Percentiles rank a stretch among this genome's conserved stretches.
These are phyloP conservation scores for Tokudaia muenninki DNA, from an alignment of 2,797 vertebrate genomes.

Conservation along the genomic window DNA sequence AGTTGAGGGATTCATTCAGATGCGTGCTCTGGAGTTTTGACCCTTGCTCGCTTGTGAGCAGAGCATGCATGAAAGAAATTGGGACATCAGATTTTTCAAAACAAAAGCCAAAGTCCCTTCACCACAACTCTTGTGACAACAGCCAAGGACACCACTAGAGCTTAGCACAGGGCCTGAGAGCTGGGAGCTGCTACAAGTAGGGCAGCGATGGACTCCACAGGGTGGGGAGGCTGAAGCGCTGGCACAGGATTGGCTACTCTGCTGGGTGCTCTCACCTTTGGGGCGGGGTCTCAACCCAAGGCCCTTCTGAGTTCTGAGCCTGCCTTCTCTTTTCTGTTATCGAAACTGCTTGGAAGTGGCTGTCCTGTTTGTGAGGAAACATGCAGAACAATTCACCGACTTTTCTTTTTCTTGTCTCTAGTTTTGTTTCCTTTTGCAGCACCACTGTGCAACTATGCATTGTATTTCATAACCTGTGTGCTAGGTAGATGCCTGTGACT, in stretches of 20 bases:
- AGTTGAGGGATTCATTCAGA: background rate
- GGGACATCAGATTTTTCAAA: slow-evolving; percentile 47
- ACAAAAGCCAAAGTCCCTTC: background rate
- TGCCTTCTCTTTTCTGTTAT: slow-evolving; percentile 78
- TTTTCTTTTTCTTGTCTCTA: slow-evolving; percentile 83
- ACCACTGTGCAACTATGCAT: slow-evolving; percentile 99
- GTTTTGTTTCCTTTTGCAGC: slow-evolving; percentile 89
- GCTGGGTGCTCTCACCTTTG: slow-evolving; percentile 91
- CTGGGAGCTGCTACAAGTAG: background rate
- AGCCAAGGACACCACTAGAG: slow-evolving; percentile 28
- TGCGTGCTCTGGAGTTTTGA: background rate
- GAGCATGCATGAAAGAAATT: background rate
- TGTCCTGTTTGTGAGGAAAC: slow-evolving; percentile 87
- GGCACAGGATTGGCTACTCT: slow-evolving; percentile 91
- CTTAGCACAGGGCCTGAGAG: background rate
- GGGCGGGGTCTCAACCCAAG: slow-evolving; percentile 92
- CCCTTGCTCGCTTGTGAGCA: background rate
- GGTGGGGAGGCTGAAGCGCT: slow-evolving; percentile 86
- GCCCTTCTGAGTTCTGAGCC: slow-evolving; percentile 94
- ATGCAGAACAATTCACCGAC: slow-evolving; percentile 80
- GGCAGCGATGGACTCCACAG: slow-evolving; percentile 72
- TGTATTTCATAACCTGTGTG: slow-evolving; percentile 94
- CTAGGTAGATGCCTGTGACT: slow-evolving; percentile 95
- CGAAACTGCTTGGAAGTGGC: slow-evolving; percentile 93
- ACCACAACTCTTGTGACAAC: background rate